Evolutionary conservation across 2,888 invertebrate genomes (phyloP).

Genomic region (Ormyrus labotus): DNA sequence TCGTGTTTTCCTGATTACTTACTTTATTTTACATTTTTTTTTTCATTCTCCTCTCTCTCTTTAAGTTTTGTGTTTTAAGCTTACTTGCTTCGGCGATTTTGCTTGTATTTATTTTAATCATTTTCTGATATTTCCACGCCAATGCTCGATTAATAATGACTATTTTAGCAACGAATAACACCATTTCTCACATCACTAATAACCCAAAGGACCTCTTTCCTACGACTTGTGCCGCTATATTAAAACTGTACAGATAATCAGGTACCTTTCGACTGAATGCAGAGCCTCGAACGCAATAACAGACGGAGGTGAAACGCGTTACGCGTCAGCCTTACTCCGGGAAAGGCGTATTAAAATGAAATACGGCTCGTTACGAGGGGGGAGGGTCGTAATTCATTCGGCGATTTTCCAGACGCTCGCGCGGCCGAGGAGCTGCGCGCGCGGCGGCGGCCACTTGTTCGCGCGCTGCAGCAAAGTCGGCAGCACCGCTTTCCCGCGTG

Average conservation of each 20-base stretch:
- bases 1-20: no score
- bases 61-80: not conserved
- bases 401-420: constrained; percentile 22
- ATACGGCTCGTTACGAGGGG: constrained; percentile 34
- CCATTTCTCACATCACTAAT: not conserved
- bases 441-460: not conserved
- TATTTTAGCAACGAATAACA: no score
- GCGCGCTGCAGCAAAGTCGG: not conserved
- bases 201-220: not conserved
- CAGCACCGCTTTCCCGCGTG: constrained; percentile 30
- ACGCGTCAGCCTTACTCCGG: no score
- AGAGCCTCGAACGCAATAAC: no score
- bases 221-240: not conserved
- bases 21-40: not conserved
- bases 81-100: not conserved
- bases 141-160: no score
- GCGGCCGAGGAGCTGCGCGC: not conserved
- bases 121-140: no score
- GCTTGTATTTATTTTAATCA: no score
- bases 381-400: constrained; percentile 37
- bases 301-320: no score
- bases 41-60: not conserved
- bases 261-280: not conserved
- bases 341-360: constrained; percentile 41
- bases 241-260: constrained; percentile 4